These are phyloP conservation scores for Melikaiella ostensackeni DNA, from an alignment of 2,888 invertebrate genomes.

Conservation along the genomic window DNA sequence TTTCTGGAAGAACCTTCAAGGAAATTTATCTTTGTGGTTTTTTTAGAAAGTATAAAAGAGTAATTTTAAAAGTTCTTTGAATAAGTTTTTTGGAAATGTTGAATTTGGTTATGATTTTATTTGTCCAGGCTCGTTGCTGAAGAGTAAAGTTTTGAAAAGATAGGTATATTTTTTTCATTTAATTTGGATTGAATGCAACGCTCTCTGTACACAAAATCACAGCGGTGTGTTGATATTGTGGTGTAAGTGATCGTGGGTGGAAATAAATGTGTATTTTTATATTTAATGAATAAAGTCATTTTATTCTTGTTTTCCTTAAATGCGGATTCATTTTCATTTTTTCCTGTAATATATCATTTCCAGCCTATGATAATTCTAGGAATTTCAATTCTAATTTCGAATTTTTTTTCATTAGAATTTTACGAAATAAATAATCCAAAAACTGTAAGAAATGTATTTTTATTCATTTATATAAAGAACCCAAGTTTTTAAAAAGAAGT, in stretches of 20 bases:
- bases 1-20: too few relatives aligned
- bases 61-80: neutral
- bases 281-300: slow-evolving; percentile 65
- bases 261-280: slow-evolving; percentile 74
- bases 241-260: slow-evolving; percentile 63
- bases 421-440: too few relatives aligned
- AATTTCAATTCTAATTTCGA: too few relatives aligned
- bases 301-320: slow-evolving; percentile 47
- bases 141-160: neutral
- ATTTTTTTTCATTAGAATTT: too few relatives aligned
- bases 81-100: neutral
- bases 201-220: slow-evolving; percentile 22
- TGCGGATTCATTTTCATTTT: neutral
- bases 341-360: neutral
- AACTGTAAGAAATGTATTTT: too few relatives aligned
- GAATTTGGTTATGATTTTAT: neutral
- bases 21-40: too few relatives aligned
- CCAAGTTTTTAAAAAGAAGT: too few relatives aligned
- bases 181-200: slow-evolving; percentile 17
- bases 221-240: slow-evolving; percentile 55
- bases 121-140: neutral
- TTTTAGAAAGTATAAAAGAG: neutral
- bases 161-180: neutral
- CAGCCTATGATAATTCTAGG: neutral
- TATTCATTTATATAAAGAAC: too few relatives aligned